Conservation (phyloP, 1,140 invertebrate species). For the Drosophila subobscura region DNA sequence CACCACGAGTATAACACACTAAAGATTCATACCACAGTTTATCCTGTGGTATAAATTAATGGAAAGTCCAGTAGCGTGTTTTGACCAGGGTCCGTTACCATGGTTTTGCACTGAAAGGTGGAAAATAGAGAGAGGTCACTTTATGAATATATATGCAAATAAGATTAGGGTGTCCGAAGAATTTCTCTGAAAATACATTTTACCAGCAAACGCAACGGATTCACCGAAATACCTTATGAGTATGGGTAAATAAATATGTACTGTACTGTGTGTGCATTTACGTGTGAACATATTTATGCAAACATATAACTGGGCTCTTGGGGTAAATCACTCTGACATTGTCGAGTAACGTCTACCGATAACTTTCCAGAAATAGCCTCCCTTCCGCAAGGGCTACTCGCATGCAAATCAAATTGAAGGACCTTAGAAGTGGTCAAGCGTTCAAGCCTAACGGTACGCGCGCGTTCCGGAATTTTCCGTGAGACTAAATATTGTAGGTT, state of each 20-base stretch:
- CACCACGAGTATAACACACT: no score
- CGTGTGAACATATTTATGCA: neutral
- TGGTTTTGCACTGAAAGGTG: constrained; percentile 50
- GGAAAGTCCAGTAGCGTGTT: constrained; percentile 77
- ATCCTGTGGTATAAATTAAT: constrained; percentile 67
- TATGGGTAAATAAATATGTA: neutral
- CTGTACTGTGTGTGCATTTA: no score
- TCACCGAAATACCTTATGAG: constrained; percentile 33
- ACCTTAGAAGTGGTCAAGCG: constrained; percentile 78
- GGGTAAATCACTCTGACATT: constrained; percentile 43
- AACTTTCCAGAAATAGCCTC: constrained; percentile 57
- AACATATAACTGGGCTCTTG: constrained; percentile 13
- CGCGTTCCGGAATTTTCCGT: constrained; percentile 19
- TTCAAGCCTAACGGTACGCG: constrained; percentile 57
- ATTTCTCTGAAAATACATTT: constrained; percentile 47
- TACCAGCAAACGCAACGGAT: constrained; percentile 3
- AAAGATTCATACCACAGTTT: constrained; percentile 46
- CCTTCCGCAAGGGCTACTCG: constrained; percentile 26
- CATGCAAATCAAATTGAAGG: constrained; percentile 76
- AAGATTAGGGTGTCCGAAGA: constrained; percentile 54
- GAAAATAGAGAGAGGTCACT: constrained; percentile 67
- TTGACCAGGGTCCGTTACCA: constrained; percentile 71
- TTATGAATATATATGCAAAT: constrained; percentile 61
- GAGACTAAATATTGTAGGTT: neutral
- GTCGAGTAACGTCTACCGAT: constrained; percentile 35